Evolutionary conservation across 1,140 invertebrate genomes (phyloP).

Genomic region (Calycopis cecrops): DNA sequence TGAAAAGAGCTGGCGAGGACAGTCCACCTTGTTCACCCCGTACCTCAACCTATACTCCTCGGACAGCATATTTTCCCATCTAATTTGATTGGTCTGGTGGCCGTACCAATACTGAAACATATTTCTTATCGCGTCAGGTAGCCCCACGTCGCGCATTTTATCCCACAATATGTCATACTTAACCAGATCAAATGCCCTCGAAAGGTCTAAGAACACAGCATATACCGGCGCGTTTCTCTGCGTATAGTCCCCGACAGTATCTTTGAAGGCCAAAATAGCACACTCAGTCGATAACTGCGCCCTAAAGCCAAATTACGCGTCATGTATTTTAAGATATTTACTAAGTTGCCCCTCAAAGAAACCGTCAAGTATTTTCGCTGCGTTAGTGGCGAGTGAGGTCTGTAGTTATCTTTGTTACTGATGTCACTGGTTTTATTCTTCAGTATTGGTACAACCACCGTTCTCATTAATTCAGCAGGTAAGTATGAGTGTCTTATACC

Average conservation of each 20-base stretch:
- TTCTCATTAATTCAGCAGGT: no score
- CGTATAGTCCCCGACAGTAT: neutral
- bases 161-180: constrained; percentile 8
- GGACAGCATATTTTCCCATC: neutral
- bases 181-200: constrained; percentile 11
- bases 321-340: neutral
- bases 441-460: no score
- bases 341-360: constrained; percentile 2
- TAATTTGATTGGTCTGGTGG: no score
- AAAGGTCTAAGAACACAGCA: constrained; percentile 10
- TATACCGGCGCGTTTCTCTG: neutral
- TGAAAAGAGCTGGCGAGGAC: neutral
- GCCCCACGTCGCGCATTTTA: neutral
- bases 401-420: no score
- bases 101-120: no score
- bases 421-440: no score
- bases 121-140: neutral
- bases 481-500: no score
- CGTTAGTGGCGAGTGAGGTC: no score
- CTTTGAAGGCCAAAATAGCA: neutral
- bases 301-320: neutral
- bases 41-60: constrained; percentile 7
- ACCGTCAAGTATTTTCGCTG: neutral
- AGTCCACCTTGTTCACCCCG: neutral
- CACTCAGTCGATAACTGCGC: no score